Conservation (phyloP, 2,888 invertebrate species). For the Glaucopsyche alexis region DNA sequence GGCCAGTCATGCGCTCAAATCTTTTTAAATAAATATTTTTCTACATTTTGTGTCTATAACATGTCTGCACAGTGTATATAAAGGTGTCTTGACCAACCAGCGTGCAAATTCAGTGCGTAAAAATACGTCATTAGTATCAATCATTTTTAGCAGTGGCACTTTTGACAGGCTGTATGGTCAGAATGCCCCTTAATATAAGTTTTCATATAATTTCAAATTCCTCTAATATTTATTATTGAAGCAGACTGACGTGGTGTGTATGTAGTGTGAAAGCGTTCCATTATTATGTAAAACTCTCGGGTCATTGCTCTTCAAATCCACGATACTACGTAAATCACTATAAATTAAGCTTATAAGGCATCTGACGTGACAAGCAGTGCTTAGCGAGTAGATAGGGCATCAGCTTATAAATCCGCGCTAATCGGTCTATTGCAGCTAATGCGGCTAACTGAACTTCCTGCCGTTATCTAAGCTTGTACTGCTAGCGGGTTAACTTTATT, state of each 20-base stretch:
- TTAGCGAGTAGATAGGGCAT: slow-evolving; percentile 34
- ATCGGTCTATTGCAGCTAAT: slow-evolving; percentile 38
- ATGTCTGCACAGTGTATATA: background rate
- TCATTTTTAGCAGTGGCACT: too few species aligned
- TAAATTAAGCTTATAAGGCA: slow-evolving; percentile 22
- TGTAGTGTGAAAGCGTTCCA: too few species aligned
- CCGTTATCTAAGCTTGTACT: slow-evolving; percentile 36
- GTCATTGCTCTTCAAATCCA: background rate
- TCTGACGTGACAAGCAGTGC: slow-evolving; percentile 35
- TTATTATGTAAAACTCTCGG: too few species aligned
- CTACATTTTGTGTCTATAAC: background rate
- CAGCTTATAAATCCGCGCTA: slow-evolving; percentile 36
- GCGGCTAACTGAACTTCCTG: slow-evolving; percentile 39
- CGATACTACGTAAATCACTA: background rate
- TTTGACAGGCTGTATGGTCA: too few species aligned
- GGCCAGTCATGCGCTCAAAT: background rate
- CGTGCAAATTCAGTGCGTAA: too few species aligned
- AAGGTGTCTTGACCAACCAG: too few species aligned
- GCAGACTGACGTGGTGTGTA: too few species aligned
- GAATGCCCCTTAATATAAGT: too few species aligned
- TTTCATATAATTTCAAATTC: too few species aligned
- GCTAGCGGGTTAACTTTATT: background rate
- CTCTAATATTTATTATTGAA: too few species aligned
- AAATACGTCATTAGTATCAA: too few species aligned
- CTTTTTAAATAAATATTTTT: background rate